Percentiles rank a stretch among this genome's conserved stretches.
Conservation (phyloP, 2,113 vertebrate species). For the Planiliza haematocheilus region DNA sequence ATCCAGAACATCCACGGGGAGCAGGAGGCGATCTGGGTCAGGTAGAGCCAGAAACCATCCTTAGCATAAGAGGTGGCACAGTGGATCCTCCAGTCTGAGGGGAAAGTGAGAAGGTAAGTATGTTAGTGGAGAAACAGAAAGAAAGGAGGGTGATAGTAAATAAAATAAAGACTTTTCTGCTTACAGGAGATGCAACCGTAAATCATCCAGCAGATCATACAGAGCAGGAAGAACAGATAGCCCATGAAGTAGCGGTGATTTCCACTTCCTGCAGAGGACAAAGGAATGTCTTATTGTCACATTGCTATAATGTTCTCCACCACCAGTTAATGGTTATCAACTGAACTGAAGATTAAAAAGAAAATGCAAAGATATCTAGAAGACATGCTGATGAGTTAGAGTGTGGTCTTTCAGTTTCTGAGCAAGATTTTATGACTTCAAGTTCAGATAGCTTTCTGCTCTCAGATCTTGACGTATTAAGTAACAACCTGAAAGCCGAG, state of each 20-base stretch:
- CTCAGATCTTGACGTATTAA: too few species aligned
- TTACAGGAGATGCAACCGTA: slow-evolving; percentile 98
- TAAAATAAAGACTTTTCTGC: slow-evolving; percentile 67
- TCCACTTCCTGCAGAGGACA: slow-evolving; percentile 88
- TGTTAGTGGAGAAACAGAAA: not conserved
- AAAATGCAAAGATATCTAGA: too few species aligned
- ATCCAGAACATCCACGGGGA: slow-evolving; percentile 99
- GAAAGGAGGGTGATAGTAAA: not conserved
- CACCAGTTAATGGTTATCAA: not conserved
- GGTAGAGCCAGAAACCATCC: slow-evolving; percentile 97
- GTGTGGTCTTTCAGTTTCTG: too few species aligned
- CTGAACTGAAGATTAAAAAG: not conserved
- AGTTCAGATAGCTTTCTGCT: too few species aligned
- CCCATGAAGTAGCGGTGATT: slow-evolving; percentile 99
- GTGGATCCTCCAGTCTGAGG: slow-evolving; percentile 95
- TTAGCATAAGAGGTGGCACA: slow-evolving; percentile 93
- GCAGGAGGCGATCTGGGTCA: slow-evolving; percentile 97
- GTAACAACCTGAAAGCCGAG: too few species aligned
- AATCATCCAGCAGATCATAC: slow-evolving; percentile 99
- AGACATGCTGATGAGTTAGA: too few species aligned
- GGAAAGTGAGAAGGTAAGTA: not conserved
- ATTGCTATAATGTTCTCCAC: not conserved
- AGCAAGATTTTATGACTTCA: too few species aligned
- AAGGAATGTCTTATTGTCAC: not conserved
- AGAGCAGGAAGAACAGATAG: slow-evolving; percentile 98